Evolutionary conservation across 64 coral and sea anemone species (phyloP), one percentile per base, ranked within the genome.

Genomic region (Acropora tenuis): DNA sequence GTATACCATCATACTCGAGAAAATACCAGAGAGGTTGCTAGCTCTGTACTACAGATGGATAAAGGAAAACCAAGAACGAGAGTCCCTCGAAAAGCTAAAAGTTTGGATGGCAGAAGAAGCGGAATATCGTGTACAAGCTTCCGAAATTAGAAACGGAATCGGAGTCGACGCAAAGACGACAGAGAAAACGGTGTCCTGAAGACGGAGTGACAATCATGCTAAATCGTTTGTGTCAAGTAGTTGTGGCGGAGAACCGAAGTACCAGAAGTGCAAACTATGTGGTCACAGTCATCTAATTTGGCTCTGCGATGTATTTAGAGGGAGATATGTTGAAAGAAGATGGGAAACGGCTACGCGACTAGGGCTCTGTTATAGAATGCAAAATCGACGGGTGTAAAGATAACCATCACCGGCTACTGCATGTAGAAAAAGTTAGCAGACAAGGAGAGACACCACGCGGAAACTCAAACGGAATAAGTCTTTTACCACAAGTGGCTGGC

Each of bases 91-190:
- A 63, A 88, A 45, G 43, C 30, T 88, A 2, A 93, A 93, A 88
- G 42, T 88, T 42, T 93, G 84, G 84, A 76, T 93, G 1, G 77
- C 91, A 18, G 84, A 93, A 75, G 66, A 93, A 60, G 91, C 84
- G 43, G 63, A 93, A 20, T 93, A 75, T 80, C 91, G 87, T 15
- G 40, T 93, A 19, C 76, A 93, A 66, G 91, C 91, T 42, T 50
- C 84, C 9, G 91, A 93, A 43, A 81, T 78, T 69, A 93, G 73
- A 57, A 48, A 93, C 69, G 83, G 84, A 19, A 57, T 80, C 53
- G 78, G 41, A 30, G 30, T 30, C 30, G 30, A 30, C 59, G 10
- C 48, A 73, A 92, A 86, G 71, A 67, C 85, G 10, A 59, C 88
- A 46, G 44, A 90, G 30, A 73, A 30, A 30, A 30, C 30, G 41